Percentiles rank a stretch among this genome's conserved stretches.
phyloP scores from a whole-genome alignment of 1,140 invertebrate genomes.

The Zaprionus tsacasi region DNA sequence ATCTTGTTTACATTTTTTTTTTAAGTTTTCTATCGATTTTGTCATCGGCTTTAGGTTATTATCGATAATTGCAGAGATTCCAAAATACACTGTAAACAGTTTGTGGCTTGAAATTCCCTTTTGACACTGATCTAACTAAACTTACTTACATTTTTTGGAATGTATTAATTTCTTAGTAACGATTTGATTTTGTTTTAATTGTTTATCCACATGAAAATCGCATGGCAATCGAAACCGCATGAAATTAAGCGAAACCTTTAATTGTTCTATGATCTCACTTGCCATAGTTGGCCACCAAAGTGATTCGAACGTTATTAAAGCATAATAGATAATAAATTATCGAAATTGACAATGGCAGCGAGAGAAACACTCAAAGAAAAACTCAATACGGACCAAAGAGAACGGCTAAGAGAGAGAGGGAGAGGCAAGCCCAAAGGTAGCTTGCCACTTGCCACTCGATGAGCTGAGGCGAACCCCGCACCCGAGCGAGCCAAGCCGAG shows the following conservation, averaged over 20 bases:
- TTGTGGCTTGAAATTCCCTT: no score
- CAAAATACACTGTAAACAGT: background rate
- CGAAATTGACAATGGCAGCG: slow-evolving; percentile 20
- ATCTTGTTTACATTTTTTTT: background rate
- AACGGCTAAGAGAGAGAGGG: slow-evolving; percentile 29
- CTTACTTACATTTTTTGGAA: no score
- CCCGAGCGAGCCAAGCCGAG: background rate
- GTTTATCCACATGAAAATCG: background rate
- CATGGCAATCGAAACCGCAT: background rate
- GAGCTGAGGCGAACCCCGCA: no score
- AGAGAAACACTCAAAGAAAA: slow-evolving; percentile 3
- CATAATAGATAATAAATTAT: slow-evolving; percentile 29
- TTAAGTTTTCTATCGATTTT: background rate
- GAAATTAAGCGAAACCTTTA: background rate
- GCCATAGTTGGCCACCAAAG: background rate
- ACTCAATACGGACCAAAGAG: slow-evolving; percentile 31
- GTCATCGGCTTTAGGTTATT: background rate
- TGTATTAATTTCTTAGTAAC: no score
- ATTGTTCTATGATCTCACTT: slow-evolving; percentile 4
- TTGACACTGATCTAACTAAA: no score
- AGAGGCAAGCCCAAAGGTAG: slow-evolving; percentile 13
- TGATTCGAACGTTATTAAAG: background rate
- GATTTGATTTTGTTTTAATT: no score
- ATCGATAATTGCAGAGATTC: background rate
- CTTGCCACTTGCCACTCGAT: slow-evolving; percentile 37